A percentile compares a stretch with the other conserved stretches of the same genome.
phyloP scores from a whole-genome alignment of 2,888 invertebrate species.

The Euproctis similis region DNA sequence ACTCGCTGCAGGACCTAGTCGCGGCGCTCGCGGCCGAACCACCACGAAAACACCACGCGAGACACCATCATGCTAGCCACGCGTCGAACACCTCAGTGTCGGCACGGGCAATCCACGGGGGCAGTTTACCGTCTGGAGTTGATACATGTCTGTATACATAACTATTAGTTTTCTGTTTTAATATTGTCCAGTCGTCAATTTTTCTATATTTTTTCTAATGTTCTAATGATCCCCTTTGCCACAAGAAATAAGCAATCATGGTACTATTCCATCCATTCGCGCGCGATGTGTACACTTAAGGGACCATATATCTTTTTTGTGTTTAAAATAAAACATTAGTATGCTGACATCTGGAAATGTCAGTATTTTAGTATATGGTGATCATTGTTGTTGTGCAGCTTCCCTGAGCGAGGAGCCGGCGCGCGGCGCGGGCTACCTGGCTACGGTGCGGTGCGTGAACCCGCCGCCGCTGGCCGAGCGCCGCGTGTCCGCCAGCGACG shows the following conservation, averaged over 20 bases:
- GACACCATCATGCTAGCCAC: constrained; percentile 28
- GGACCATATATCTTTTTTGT: no score
- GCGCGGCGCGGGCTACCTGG: constrained; percentile 58
- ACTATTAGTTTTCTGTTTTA: no score
- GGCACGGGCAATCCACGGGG: constrained; percentile 62
- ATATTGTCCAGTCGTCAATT: no score
- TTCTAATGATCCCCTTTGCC: no score
- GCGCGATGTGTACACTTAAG: no score
- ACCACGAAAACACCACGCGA: constrained; percentile 40
- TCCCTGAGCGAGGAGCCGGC: constrained; percentile 60
- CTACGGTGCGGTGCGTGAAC: constrained; percentile 70
- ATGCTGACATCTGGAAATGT: background rate
- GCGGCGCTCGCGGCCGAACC: constrained; percentile 66
- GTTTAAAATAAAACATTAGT: no score
- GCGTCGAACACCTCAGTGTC: constrained; percentile 36
- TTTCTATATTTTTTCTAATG: no score
- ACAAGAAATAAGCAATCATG: no score
- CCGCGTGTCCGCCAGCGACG: constrained; percentile 65
- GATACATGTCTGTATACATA: constrained; percentile 54
- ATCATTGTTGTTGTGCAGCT: constrained; percentile 40
- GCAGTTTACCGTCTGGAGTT: constrained; percentile 67
- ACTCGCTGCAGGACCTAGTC: constrained; percentile 77
- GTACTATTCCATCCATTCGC: no score
- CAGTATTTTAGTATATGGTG: background rate
- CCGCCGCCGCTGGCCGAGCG: constrained; percentile 67